phyloP scores from a whole-genome alignment of 2,888 invertebrate species.

The Pammene aurita region DNA sequence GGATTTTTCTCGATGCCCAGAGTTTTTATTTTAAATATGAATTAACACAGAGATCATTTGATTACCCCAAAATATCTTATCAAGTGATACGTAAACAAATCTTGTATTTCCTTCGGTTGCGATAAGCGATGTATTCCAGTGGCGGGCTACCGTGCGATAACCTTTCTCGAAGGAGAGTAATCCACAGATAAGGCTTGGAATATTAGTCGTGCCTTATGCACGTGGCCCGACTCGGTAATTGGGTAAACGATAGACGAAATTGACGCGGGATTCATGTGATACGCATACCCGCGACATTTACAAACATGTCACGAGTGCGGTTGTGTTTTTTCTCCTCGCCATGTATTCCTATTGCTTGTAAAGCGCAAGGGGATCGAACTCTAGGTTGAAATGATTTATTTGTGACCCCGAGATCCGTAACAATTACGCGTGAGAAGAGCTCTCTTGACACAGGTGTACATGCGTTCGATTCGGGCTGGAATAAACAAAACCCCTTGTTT shows the following conservation, averaged over 20 bases:
- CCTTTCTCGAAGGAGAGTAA: slow-evolving; percentile 65
- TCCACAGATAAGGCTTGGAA: slow-evolving; percentile 70
- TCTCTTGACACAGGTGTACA: neutral
- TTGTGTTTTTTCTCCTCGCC: slow-evolving; percentile 62
- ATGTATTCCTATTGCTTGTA: slow-evolving; percentile 44
- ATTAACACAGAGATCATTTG: slow-evolving; percentile 38
- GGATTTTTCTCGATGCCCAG: too few relatives aligned
- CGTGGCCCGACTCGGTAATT: slow-evolving; percentile 68
- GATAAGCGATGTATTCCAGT: slow-evolving; percentile 71
- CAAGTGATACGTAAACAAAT: slow-evolving; percentile 63
- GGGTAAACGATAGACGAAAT: slow-evolving; percentile 64
- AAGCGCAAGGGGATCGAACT: neutral
- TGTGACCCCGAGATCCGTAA: neutral
- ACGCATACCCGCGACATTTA: slow-evolving; percentile 67
- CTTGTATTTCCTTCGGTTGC: slow-evolving; percentile 57
- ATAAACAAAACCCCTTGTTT: slow-evolving; percentile 5
- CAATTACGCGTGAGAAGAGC: neutral
- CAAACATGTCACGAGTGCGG: slow-evolving; percentile 70
- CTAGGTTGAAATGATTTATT: neutral
- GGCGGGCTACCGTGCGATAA: slow-evolving; percentile 74
- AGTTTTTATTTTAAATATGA: too few relatives aligned
- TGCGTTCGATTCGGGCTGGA: neutral
- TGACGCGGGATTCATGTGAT: slow-evolving; percentile 52
- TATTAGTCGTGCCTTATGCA: slow-evolving; percentile 49
- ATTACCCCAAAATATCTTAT: slow-evolving; percentile 57